Evolutionary conservation across 2,797 vertebrate species (phyloP).

Genomic region (Limosa lapponica): DNA sequence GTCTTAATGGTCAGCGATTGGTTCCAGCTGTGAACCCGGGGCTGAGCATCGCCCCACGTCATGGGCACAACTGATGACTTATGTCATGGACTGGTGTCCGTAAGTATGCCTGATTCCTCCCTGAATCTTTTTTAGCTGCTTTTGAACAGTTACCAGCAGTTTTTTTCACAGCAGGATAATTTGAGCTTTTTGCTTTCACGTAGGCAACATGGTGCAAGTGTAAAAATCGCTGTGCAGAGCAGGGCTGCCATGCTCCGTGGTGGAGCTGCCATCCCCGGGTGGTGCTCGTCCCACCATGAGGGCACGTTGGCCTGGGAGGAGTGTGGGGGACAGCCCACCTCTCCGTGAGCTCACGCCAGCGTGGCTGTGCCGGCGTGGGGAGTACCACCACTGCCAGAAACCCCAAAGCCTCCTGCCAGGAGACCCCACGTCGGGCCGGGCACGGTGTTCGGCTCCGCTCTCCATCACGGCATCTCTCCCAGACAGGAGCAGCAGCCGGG

Average conservation of each 20-base stretch:
- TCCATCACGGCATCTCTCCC: neutral
- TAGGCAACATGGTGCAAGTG: neutral
- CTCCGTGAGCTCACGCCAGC: fast-evolving
- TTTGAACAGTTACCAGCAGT: neutral
- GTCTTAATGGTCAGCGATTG: neutral
- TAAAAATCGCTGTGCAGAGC: neutral
- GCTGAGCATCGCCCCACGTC: neutral
- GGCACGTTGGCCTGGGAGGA: neutral
- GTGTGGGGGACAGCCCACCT: neutral
- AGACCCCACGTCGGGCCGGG: neutral
- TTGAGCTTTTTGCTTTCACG: neutral
- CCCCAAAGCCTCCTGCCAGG: neutral
- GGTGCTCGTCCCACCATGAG: no score
- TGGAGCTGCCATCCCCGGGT: no score
- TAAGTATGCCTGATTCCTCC: neutral
- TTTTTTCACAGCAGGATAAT: neutral
- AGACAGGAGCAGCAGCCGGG: neutral
- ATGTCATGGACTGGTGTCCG: fast-evolving
- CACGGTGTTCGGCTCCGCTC: neutral
- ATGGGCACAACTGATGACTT: neutral
- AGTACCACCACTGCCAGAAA: neutral
- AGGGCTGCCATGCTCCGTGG: neutral
- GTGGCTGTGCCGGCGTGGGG: fast-evolving
- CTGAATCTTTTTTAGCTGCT: neutral
- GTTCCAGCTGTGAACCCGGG: neutral